A percentile compares a stretch with the other conserved stretches of the same genome.
Conservation (phyloP, 2,113 vertebrate species). For the Chaetodon auriga region DNA sequence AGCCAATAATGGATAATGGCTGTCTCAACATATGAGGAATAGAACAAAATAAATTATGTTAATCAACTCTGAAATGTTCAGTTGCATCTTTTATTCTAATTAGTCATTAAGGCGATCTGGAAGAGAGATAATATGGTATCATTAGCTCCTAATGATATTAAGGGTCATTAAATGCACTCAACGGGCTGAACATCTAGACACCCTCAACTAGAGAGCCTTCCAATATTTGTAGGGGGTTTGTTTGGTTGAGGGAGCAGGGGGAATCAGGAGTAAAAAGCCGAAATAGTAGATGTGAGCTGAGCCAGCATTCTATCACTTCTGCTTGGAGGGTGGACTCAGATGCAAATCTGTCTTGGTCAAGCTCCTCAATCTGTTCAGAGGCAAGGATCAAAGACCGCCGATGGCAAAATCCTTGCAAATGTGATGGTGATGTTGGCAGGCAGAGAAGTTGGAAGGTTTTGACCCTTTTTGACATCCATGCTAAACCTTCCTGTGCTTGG, state of each 20-base stretch:
- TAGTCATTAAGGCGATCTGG: not conserved
- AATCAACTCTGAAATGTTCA: constrained; percentile 5
- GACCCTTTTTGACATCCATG: constrained; percentile 3
- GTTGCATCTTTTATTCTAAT: constrained; percentile 28
- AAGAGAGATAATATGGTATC: not conserved
- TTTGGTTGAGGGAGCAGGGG: not conserved
- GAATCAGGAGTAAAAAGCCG: not conserved
- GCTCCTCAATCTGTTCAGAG: constrained; percentile 57
- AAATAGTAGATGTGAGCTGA: not conserved
- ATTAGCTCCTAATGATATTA: constrained; percentile 6
- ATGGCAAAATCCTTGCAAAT: constrained; percentile 54
- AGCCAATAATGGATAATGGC: not conserved
- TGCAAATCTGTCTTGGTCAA: constrained; percentile 35
- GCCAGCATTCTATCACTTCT: constrained; percentile 16
- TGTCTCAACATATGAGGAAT: not conserved
- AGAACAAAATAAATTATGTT: not conserved
- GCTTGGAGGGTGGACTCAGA: constrained; percentile 17
- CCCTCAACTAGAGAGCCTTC: not conserved
- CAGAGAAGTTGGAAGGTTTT: constrained; percentile 5
- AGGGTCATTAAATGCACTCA: not conserved
- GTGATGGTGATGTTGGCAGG: constrained; percentile 41
- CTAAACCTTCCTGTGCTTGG: not conserved
- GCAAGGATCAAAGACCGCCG: constrained; percentile 61
- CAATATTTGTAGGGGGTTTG: not conserved
- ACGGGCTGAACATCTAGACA: not conserved